A percentile compares a stretch with the other conserved stretches of the same genome.
Conservation (phyloP, 2,888 invertebrate species). For the Eurytoma californica region DNA sequence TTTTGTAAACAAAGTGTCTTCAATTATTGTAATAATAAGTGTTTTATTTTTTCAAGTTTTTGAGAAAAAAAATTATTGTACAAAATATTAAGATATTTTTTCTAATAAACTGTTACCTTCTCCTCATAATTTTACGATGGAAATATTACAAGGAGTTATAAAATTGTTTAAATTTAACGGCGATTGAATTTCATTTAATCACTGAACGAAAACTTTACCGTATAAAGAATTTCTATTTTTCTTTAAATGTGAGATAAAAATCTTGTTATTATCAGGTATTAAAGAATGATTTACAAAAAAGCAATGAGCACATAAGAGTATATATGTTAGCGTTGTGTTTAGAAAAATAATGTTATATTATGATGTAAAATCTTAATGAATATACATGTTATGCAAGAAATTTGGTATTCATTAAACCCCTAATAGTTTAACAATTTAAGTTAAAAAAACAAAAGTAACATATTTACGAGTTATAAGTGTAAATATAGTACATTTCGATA, state of each 20-base stretch:
- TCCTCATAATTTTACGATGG: slow-evolving; percentile 24
- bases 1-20: slow-evolving; percentile 12
- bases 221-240: slow-evolving; percentile 66
- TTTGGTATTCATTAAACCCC: slow-evolving; percentile 26
- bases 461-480: too few relatives aligned
- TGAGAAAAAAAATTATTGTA: slow-evolving; percentile 15
- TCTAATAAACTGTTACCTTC: slow-evolving; percentile 39
- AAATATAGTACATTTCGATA: too few relatives aligned
- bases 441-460: too few relatives aligned
- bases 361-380: slow-evolving; percentile 71
- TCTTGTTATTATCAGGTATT: slow-evolving; percentile 67
- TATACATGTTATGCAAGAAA: slow-evolving; percentile 59
- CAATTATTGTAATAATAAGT: slow-evolving; percentile 4
- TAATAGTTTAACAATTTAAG: too few relatives aligned
- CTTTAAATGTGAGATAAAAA: slow-evolving; percentile 62
- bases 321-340: slow-evolving; percentile 72
- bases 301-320: slow-evolving; percentile 67
- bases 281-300: slow-evolving; percentile 63
- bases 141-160: slow-evolving; percentile 17
- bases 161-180: slow-evolving; percentile 31
- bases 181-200: slow-evolving; percentile 17
- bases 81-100: slow-evolving; percentile 23
- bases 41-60: slow-evolving; percentile 17
- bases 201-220: slow-evolving; percentile 37
- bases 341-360: slow-evolving; percentile 73